A percentile compares a stretch with the other conserved stretches of the same genome.
These are phyloP conservation scores for Betta splendens DNA, from an alignment of 2,797 vertebrate genomes.

Conservation along the genomic window DNA sequence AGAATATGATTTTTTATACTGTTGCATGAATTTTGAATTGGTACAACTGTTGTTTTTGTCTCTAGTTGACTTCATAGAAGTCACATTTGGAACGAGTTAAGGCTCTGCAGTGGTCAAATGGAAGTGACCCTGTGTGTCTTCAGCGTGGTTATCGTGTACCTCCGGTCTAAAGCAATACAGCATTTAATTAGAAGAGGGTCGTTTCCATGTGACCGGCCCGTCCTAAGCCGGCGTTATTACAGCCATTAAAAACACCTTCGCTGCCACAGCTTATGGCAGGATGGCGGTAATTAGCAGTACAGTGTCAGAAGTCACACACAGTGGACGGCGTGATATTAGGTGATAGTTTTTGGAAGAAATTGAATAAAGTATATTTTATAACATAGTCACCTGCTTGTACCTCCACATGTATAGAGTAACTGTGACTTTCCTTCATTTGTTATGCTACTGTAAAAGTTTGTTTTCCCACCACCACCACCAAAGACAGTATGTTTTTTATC, in stretches of 20 bases:
- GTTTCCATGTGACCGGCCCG: constrained; percentile 55
- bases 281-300: constrained; percentile 52
- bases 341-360: constrained; percentile 24
- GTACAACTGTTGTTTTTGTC: constrained; percentile 14
- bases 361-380: neutral
- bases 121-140: constrained; percentile 56
- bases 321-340: constrained; percentile 31
- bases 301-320: constrained; percentile 54
- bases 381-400: no score
- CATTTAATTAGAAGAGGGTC: constrained; percentile 72
- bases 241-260: constrained; percentile 59
- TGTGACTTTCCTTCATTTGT: no score
- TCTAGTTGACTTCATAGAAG: constrained; percentile 1
- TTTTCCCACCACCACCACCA: no score
- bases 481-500: no score
- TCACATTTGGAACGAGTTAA: constrained; percentile 32
- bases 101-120: constrained; percentile 29
- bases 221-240: constrained; percentile 55
- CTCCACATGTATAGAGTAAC: no score
- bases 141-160: constrained; percentile 68
- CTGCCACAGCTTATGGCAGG: constrained; percentile 40
- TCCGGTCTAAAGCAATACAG: constrained; percentile 54
- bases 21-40: no score
- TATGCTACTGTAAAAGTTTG: no score
- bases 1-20: no score